Conservation (phyloP, 2,797 vertebrate genomes). For the Threskiornis aethiopicus region DNA sequence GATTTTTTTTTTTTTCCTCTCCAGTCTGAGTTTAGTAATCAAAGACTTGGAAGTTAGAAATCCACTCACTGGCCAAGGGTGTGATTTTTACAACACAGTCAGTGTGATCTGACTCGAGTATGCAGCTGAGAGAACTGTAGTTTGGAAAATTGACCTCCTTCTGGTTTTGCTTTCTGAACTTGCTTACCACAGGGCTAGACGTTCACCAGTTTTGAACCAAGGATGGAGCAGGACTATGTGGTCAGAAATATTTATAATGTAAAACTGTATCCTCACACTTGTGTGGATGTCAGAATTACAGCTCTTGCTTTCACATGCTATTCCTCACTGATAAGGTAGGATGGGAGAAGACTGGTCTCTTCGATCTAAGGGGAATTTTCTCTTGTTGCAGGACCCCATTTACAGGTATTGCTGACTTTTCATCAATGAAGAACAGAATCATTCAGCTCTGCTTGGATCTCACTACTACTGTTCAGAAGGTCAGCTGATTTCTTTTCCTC, state of each 20-base stretch:
- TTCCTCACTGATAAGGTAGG: background rate
- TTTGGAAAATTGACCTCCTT: background rate
- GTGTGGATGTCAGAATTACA: background rate
- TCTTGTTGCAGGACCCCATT: constrained; percentile 83
- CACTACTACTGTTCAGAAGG: constrained; percentile 95
- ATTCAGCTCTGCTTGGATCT: constrained; percentile 96
- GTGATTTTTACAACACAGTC: background rate
- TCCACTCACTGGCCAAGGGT: background rate
- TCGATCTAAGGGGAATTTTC: background rate
- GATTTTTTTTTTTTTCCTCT: background rate
- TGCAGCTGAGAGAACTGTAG: background rate
- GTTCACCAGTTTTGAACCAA: background rate
- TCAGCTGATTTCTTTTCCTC: constrained; percentile 68
- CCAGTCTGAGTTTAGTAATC: background rate
- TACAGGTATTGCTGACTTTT: constrained; percentile 87
- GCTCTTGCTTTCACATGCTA: background rate
- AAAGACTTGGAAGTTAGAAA: background rate
- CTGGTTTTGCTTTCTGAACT: background rate
- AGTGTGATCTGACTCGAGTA: background rate
- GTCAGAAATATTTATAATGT: background rate
- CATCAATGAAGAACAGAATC: constrained; percentile 90
- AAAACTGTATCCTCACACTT: background rate
- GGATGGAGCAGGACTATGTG: background rate
- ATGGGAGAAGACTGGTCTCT: background rate
- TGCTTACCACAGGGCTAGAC: background rate